Evolutionary conservation across 2,797 vertebrate species (phyloP).

Genomic region (Sarcoramphus papa): DNA sequence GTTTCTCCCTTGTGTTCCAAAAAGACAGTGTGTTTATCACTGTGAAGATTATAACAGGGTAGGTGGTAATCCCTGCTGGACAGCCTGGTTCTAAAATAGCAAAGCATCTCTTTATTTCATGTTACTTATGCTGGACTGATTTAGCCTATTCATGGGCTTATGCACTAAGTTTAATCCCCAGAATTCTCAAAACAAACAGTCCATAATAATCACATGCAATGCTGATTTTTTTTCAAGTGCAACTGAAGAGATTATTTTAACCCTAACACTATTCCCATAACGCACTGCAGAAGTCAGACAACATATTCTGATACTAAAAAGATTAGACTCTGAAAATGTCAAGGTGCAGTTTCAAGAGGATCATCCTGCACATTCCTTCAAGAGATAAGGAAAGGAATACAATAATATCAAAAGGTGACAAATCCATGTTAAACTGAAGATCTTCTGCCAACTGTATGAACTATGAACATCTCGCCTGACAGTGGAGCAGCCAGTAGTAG

Average conservation of each 20-base stretch:
- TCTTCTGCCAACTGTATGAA: background rate
- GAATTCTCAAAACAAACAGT: slow-evolving; percentile 37
- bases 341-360: background rate
- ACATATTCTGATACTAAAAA: background rate
- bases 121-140: slow-evolving; percentile 5
- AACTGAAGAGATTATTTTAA: background rate
- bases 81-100: slow-evolving; percentile 25
- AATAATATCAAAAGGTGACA: background rate
- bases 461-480: background rate
- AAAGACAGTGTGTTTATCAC: background rate
- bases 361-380: background rate
- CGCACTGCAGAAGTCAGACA: background rate
- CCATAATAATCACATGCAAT: background rate
- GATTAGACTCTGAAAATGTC: background rate
- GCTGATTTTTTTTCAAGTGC: background rate
- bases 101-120: slow-evolving; percentile 30
- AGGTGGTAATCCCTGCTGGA: slow-evolving; percentile 28
- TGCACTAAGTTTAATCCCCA: slow-evolving; percentile 15
- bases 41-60: background rate
- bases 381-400: background rate
- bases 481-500: background rate
- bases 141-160: slow-evolving; percentile 41
- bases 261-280: background rate
- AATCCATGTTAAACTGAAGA: background rate
- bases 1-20: background rate